Base-by-base conservation (phyloP, 2,113 vertebrate genomes). In the Holacanthus passer region DNA sequence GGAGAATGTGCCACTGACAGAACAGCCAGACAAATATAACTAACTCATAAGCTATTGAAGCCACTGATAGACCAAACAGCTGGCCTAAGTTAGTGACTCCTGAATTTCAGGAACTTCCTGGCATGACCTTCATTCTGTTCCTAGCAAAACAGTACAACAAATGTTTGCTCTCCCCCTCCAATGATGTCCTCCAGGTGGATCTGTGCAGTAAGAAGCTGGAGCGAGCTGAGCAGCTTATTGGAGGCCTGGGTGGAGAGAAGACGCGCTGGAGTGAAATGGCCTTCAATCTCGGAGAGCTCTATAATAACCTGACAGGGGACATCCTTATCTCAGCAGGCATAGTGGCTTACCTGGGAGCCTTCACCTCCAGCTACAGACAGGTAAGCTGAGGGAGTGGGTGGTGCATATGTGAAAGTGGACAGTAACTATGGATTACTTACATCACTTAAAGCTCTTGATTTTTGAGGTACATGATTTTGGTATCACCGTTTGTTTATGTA, bases 171-270 rank as follows among this genome's bases (percentile, higher is more conserved):
- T 48, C 41, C 22, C 73, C 13, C n/a, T 65, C 17, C 20, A 7
- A 27, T 68, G 27, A 27, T 65, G 64, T 58, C 69, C 55, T 79
- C 3, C 80, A 98, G 93, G 94, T 97, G 86, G 96, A 96, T 39
- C 66, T 97, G 91, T 97, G 97, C 92, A 96, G 95, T 88, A 97
- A 96, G 91, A 98, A 98, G 82, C 88, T 97, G 14, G 93, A 96
- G 68, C 58, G 95, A 64, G 97, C 96, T 0, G 95, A 97, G 91
- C 95, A 98, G 89, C 80, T 98, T 89, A 96, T 97, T n/a, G 97
- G 96, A 82, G 97, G 96, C 55, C 93, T 97, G 80, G 96, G 97
- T 16, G 97, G 96, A 9, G 97, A 98, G 90, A 98, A 97, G 89
- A 96, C 93, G 0, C 94, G 91, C 7, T 97, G 97, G 96, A 96